A percentile compares a stretch with the other conserved stretches of the same genome.
phyloP scores from a whole-genome alignment of 2,797 vertebrate species.

The Microctenopoma steveboyesi region DNA sequence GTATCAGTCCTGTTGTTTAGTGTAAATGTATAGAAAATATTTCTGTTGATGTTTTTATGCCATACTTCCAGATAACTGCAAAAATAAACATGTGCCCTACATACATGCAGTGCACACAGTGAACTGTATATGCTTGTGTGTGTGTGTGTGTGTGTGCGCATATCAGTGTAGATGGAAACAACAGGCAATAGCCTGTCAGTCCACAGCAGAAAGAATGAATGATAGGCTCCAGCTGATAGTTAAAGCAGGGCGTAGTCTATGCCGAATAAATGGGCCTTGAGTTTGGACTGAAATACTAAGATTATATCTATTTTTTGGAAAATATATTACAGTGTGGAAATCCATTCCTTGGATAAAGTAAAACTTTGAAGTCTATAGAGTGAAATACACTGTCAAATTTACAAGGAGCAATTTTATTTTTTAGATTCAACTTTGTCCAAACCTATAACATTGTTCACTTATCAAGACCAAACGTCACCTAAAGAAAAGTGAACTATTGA shows the following conservation, averaged over 20 bases:
- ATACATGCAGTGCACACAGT: too few relatives aligned
- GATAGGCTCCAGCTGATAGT: slow-evolving; percentile 32
- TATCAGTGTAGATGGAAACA: slow-evolving; percentile 36
- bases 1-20: too few relatives aligned
- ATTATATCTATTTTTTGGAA: slow-evolving; percentile 56
- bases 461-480: neutral
- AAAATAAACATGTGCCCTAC: too few relatives aligned
- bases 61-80: too few relatives aligned
- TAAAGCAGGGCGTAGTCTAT: slow-evolving; percentile 42
- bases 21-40: too few relatives aligned
- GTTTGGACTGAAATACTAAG: slow-evolving; percentile 44
- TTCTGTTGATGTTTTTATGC: too few relatives aligned
- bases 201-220: slow-evolving; percentile 34
- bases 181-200: slow-evolving; percentile 14
- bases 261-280: slow-evolving; percentile 45
- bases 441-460: neutral
- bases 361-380: neutral
- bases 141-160: neutral
- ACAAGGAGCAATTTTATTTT: neutral
- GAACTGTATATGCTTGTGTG: neutral
- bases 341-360: neutral
- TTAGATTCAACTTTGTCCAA: neutral
- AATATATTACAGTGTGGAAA: slow-evolving; percentile 30
- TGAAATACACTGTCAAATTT: neutral
- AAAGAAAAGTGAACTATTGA: neutral